Percentiles rank a stretch among this genome's conserved stretches.
These are phyloP conservation scores for Hyperoodon ampullatus DNA, from an alignment of 2,113 vertebrate genomes.

Conservation along the genomic window DNA sequence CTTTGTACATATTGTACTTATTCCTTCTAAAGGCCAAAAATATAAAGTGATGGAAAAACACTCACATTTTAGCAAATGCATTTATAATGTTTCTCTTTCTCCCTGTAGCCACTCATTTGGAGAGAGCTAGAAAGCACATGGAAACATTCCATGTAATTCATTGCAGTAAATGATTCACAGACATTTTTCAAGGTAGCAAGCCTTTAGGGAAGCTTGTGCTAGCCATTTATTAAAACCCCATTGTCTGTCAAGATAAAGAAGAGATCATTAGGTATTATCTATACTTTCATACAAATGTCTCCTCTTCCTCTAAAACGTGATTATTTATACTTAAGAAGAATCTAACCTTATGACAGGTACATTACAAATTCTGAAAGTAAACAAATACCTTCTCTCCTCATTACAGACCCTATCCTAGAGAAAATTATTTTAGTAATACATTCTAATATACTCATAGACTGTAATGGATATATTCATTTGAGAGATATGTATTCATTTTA, in stretches of 20 bases:
- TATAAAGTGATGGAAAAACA: neutral
- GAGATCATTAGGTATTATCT: neutral
- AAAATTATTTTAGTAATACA: constrained; percentile 59
- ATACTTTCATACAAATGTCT: neutral
- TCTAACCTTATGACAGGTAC: neutral
- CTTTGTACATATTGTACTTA: neutral
- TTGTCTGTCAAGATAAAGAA: neutral
- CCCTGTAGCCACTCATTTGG: neutral
- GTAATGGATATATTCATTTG: constrained; percentile 58
- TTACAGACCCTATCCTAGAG: neutral
- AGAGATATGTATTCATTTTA: constrained; percentile 64
- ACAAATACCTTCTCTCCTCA: constrained; percentile 25
- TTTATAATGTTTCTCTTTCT: neutral
- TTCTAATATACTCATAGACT: constrained; percentile 46
- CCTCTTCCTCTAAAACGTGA: neutral
- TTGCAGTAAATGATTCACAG: neutral
- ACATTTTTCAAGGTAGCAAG: constrained; percentile 47
- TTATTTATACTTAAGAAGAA: constrained; percentile 25
- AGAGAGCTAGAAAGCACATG: neutral
- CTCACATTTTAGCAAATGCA: neutral
- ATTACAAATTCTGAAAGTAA: constrained; percentile 39
- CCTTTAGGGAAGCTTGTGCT: constrained; percentile 12
- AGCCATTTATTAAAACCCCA: neutral
- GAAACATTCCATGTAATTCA: constrained; percentile 42
- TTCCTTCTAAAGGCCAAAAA: neutral